A percentile compares a stretch with the other conserved stretches of the same genome.
These are phyloP conservation scores for Penelope pileata DNA, from an alignment of 2,113 vertebrate genomes.

Conservation along the genomic window DNA sequence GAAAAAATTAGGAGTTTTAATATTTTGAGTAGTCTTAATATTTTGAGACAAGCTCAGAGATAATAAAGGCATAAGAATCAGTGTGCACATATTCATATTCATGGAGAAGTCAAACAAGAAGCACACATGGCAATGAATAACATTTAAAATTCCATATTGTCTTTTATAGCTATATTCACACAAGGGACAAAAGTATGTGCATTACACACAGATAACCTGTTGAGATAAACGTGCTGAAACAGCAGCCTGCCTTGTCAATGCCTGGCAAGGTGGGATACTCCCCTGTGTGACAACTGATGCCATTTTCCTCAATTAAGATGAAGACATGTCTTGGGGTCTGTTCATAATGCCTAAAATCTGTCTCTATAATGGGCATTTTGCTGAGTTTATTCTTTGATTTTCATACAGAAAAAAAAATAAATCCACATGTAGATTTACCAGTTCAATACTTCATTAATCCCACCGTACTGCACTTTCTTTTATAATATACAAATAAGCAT, in stretches of 20 bases:
- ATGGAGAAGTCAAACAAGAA: neutral
- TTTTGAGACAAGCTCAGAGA: neutral
- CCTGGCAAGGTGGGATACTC: neutral
- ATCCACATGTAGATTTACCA: neutral
- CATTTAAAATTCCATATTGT: neutral
- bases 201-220: neutral
- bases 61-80: neutral
- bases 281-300: neutral
- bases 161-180: fast-evolving
- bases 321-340: neutral
- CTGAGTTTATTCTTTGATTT: neutral
- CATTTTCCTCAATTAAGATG: neutral
- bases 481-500: conserved; percentile 2
- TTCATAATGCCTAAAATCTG: neutral
- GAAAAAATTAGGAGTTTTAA: neutral
- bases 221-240: neutral
- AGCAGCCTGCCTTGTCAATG: neutral
- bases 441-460: conserved; percentile 14
- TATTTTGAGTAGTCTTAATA: neutral
- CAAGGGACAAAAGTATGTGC: neutral
- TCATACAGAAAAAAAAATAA: neutral
- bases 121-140: neutral
- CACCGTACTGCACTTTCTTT: neutral
- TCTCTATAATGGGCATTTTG: neutral
- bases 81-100: too few relatives aligned